Conservation (phyloP, 2,888 invertebrate genomes). For the Epistrophe grossulariae region DNA sequence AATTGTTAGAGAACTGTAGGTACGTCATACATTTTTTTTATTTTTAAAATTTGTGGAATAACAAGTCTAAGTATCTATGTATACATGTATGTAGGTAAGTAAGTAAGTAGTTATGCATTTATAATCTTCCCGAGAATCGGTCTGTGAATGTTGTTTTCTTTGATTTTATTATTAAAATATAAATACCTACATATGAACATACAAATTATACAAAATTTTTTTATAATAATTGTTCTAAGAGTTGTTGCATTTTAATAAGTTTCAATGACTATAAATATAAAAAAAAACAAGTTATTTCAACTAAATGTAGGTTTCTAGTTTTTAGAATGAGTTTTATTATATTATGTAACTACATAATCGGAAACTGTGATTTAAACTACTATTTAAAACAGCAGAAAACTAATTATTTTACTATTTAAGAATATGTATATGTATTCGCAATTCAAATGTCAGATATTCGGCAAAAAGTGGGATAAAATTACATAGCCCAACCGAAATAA, state of each 20-base stretch:
- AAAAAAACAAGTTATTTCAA: constrained; percentile 1
- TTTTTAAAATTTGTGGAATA: neutral
- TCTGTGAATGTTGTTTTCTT: constrained; percentile 24
- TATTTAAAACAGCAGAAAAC: too few relatives aligned
- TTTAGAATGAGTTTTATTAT: neutral
- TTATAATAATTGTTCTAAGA: neutral
- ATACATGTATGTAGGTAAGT: neutral
- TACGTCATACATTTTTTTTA: constrained; percentile 9
- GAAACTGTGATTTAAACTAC: too few relatives aligned
- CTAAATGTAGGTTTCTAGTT: neutral
- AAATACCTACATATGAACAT: neutral
- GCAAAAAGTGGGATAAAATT: too few relatives aligned
- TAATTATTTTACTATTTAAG: too few relatives aligned
- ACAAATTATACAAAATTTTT: neutral
- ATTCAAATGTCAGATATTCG: too few relatives aligned
- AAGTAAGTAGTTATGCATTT: neutral
- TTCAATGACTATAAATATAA: neutral
- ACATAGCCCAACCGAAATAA: too few relatives aligned
- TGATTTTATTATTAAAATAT: neutral
- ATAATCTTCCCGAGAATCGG: neutral
- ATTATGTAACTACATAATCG: too few relatives aligned
- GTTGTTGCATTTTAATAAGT: neutral
- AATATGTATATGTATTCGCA: too few relatives aligned
- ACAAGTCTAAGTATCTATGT: constrained; percentile 3
- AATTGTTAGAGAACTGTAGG: neutral